Percentiles rank a stretch among this genome's conserved stretches.
These are phyloP conservation scores for Papilio aristodemus DNA, from an alignment of 1,140 invertebrate genomes.

Conservation along the genomic window DNA sequence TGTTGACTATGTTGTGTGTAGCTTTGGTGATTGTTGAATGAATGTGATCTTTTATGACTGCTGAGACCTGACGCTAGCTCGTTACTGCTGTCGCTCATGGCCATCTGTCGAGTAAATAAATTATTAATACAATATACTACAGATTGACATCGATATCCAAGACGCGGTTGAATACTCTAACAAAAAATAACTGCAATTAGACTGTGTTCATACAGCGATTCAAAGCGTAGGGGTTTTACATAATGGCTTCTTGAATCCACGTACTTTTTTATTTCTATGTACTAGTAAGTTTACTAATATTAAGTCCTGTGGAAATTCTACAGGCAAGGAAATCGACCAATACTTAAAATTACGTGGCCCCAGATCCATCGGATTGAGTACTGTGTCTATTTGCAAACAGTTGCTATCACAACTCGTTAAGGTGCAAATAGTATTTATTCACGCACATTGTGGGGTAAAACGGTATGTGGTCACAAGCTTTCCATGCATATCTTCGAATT, in stretches of 20 bases:
- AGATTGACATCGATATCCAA: neutral
- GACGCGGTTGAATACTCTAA: constrained; percentile 19
- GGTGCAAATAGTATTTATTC: constrained; percentile 16
- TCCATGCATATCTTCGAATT: constrained; percentile 68
- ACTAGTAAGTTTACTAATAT: constrained; percentile 4
- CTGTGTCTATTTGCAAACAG: constrained; percentile 21
- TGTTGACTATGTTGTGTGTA: constrained; percentile 82
- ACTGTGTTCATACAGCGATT: constrained; percentile 34
- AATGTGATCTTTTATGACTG: constrained; percentile 84
- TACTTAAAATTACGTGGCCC: constrained; percentile 27
- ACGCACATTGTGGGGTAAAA: constrained; percentile 39
- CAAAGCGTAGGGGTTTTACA: constrained; percentile 22
- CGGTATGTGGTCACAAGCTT: constrained; percentile 53
- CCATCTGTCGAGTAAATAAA: constrained; percentile 60
- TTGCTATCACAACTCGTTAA: constrained; percentile 18
- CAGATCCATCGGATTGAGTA: constrained; percentile 7
- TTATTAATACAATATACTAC: neutral
- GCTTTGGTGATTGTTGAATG: constrained; percentile 84
- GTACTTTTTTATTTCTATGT: constrained; percentile 24
- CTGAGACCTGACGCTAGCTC: constrained; percentile 67
- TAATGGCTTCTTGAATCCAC: constrained; percentile 28
- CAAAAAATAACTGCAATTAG: constrained; percentile 35
- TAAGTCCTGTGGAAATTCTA: neutral
- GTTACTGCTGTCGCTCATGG: constrained; percentile 76
- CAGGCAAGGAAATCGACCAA: constrained; percentile 3